phyloP scores from a whole-genome alignment of 2,797 vertebrate genomes.

The Lepilemur septentrionalis region DNA sequence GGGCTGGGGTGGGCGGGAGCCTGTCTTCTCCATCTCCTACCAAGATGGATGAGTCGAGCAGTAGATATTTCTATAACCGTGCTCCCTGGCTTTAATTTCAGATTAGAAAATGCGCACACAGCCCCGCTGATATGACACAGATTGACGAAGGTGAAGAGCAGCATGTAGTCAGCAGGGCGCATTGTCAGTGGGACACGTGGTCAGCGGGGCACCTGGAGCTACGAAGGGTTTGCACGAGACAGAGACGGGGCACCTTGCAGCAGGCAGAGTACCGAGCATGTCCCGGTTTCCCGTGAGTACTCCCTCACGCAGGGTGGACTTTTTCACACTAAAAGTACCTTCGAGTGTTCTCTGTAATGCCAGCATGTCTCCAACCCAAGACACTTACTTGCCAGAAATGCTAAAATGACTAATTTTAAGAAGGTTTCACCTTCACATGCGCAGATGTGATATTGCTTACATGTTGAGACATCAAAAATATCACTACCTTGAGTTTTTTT shows the following conservation, averaged over 20 bases:
- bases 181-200: fast-evolving
- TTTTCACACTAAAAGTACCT: not conserved
- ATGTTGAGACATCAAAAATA: not conserved
- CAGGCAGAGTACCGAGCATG: fast-evolving
- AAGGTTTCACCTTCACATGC: fast-evolving
- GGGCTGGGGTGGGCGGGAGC: not conserved
- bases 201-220: fast-evolving
- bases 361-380: fast-evolving
- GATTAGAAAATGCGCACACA: not conserved
- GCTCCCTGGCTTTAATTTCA: not conserved
- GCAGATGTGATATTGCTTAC: fast-evolving
- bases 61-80: not conserved
- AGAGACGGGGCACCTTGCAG: fast-evolving
- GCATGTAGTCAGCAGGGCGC: fast-evolving
- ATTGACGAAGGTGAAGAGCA: fast-evolving
- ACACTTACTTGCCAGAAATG: fast-evolving
- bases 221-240: fast-evolving
- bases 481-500: not conserved
- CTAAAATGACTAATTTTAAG: fast-evolving
- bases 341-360: not conserved
- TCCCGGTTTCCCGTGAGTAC: not conserved
- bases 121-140: fast-evolving
- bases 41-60: not conserved
- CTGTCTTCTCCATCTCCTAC: not conserved
- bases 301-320: not conserved